Evolutionary conservation across 1,140 invertebrate species (phyloP).

Genomic region (Mya arenaria): DNA sequence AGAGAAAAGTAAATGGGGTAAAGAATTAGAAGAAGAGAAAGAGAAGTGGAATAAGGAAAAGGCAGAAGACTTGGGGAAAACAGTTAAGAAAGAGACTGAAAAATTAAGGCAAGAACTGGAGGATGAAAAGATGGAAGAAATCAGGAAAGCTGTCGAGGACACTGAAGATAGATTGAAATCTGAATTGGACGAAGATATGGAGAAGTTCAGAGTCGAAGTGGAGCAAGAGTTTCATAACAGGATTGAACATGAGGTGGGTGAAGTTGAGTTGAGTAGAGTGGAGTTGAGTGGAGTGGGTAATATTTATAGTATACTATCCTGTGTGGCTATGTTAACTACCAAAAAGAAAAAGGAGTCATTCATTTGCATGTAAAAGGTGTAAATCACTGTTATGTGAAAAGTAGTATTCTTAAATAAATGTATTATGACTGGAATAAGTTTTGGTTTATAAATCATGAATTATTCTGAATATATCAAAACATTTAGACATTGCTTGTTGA

Average conservation of each 20-base stretch:
- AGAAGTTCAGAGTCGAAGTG: slow-evolving; percentile 13
- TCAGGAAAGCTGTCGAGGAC: background rate
- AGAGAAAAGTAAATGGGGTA: slow-evolving; percentile 39
- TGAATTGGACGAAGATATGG: slow-evolving; percentile 41
- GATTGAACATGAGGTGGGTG: slow-evolving; percentile 49
- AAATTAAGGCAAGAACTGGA: background rate
- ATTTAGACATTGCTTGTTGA: too few relatives aligned
- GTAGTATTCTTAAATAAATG: too few relatives aligned
- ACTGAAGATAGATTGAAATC: slow-evolving; percentile 21
- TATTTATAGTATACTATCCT: background rate
- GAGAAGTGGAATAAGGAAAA: slow-evolving; percentile 21
- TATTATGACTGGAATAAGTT: too few relatives aligned
- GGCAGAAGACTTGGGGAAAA: slow-evolving; percentile 11
- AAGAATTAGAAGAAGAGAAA: slow-evolving; percentile 1
- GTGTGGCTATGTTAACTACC: background rate
- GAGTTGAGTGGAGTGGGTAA: background rate
- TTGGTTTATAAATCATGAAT: too few relatives aligned
- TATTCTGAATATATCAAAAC: too few relatives aligned
- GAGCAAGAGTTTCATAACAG: slow-evolving; percentile 40
- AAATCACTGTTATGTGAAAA: too few relatives aligned
- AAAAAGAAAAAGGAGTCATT: too few relatives aligned
- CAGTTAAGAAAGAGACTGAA: background rate
- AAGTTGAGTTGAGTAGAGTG: too few relatives aligned
- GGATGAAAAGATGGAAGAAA: slow-evolving; percentile 25
- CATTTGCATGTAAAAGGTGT: too few relatives aligned